A percentile compares a stretch with the other conserved stretches of the same genome.
Evolutionary conservation across 2,888 invertebrate species (phyloP).

Genomic region (Scelioninae gen. 2): DNA sequence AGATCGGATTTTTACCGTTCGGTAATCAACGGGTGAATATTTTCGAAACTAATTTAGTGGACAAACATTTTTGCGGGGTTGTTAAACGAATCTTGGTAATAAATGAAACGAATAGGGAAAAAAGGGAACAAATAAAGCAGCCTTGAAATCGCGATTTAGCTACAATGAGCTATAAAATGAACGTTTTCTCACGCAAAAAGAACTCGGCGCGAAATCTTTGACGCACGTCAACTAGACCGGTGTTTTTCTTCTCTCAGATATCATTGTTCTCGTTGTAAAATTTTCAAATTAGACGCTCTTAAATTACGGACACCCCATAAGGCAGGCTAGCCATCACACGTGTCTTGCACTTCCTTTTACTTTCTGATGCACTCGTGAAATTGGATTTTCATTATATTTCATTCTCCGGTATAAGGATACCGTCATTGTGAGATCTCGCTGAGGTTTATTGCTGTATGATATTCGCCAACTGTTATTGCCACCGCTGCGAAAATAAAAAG

Average conservation of each 20-base stretch:
- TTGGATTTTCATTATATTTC: slow-evolving; percentile 65
- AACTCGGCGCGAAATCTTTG: slow-evolving; percentile 2
- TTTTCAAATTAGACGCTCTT: slow-evolving; percentile 51
- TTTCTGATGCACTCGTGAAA: slow-evolving; percentile 64
- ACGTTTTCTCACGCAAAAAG: slow-evolving; percentile 36
- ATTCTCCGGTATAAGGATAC: too few relatives aligned
- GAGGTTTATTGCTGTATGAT: too few relatives aligned
- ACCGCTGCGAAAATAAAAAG: too few relatives aligned
- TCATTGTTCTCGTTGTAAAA: slow-evolving; percentile 54
- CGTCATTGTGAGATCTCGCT: too few relatives aligned
- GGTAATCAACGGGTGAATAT: neutral
- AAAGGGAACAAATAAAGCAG: slow-evolving; percentile 20
- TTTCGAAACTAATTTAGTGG: neutral
- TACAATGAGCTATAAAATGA: slow-evolving; percentile 28
- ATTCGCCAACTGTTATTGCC: too few relatives aligned
- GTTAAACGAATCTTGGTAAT: neutral
- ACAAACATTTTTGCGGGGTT: neutral
- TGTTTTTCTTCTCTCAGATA: slow-evolving; percentile 53
- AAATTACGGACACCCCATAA: slow-evolving; percentile 51
- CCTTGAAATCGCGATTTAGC: slow-evolving; percentile 44
- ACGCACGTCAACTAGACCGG: slow-evolving; percentile 32
- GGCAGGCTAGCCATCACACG: slow-evolving; percentile 42
- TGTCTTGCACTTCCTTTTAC: slow-evolving; percentile 63
- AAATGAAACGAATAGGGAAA: slow-evolving; percentile 14
- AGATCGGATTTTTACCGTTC: neutral